phyloP scores from a whole-genome alignment of 2,113 vertebrate genomes.

The Zapornia atra region DNA sequence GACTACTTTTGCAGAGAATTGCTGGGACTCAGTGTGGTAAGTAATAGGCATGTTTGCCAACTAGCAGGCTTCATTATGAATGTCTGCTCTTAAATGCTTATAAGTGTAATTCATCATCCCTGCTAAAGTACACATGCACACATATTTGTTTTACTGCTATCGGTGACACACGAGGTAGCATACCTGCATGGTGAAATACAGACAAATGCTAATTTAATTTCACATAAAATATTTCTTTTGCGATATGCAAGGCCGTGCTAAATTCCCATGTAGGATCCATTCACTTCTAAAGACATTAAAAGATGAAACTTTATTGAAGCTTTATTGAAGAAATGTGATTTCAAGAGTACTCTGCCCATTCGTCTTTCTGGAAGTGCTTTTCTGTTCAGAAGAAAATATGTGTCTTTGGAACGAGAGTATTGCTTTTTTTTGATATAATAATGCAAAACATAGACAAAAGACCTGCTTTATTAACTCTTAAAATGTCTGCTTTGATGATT shows the following conservation, averaged over 20 bases:
- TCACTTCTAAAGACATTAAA: not conserved
- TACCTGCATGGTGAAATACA: not conserved
- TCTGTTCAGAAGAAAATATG: not conserved
- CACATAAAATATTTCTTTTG: not conserved
- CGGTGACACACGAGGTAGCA: not conserved
- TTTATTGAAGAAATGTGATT: not conserved
- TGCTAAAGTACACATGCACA: not conserved
- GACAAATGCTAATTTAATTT: conserved; percentile 27
- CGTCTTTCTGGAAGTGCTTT: not conserved
- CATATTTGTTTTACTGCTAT: not conserved
- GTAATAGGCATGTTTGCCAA: conserved; percentile 14
- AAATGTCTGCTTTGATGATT: not conserved
- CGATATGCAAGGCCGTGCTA: not conserved
- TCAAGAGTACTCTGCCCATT: not conserved
- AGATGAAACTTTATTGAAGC: not conserved
- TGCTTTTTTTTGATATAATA: not conserved
- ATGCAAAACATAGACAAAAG: not conserved
- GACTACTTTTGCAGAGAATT: conserved; percentile 90
- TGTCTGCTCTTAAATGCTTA: not conserved
- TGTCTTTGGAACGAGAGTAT: not conserved
- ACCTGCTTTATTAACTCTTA: not conserved
- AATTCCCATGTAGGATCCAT: not conserved
- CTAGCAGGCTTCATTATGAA: not conserved
- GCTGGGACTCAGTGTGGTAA: conserved; percentile 95
- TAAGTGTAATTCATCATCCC: not conserved